A percentile compares a stretch with the other conserved stretches of the same genome.
Evolutionary conservation across 2,797 vertebrate species (phyloP).

Genomic region (Psittacula derbiana): DNA sequence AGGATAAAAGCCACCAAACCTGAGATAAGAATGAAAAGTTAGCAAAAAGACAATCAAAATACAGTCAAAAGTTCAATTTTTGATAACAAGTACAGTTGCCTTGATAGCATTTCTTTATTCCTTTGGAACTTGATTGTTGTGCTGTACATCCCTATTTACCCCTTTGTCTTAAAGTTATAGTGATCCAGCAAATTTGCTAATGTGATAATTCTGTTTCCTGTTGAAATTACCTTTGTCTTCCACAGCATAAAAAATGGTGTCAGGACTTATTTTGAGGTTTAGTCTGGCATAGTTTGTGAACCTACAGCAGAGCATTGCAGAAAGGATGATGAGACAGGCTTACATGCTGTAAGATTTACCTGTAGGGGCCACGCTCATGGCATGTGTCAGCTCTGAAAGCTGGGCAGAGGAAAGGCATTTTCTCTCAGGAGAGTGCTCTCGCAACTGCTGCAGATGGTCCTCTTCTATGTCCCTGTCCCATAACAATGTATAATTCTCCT

Average conservation of each 20-base stretch:
- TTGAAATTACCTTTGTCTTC: background rate
- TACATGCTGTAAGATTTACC: background rate
- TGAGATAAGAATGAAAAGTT: background rate
- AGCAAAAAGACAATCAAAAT: background rate
- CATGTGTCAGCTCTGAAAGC: background rate
- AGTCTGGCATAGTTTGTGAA: background rate
- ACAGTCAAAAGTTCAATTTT: background rate
- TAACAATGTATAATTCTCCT: accelerated
- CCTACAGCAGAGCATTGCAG: background rate
- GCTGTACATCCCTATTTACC: background rate
- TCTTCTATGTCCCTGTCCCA: background rate
- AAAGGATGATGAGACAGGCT: background rate
- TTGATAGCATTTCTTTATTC: background rate
- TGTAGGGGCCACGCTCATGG: too few species aligned
- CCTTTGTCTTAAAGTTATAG: background rate
- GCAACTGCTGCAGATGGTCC: background rate
- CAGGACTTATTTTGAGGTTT: background rate
- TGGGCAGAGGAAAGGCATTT: background rate
- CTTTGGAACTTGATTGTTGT: background rate
- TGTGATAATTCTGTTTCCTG: background rate
- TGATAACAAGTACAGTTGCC: background rate
- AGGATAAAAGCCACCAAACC: background rate
- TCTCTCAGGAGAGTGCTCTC: accelerated
- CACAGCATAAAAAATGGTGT: background rate
- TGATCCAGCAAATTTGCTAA: background rate